These are phyloP conservation scores for Coelinius sp. DNA, from an alignment of 2,888 invertebrate species.

Conservation along the genomic window DNA sequence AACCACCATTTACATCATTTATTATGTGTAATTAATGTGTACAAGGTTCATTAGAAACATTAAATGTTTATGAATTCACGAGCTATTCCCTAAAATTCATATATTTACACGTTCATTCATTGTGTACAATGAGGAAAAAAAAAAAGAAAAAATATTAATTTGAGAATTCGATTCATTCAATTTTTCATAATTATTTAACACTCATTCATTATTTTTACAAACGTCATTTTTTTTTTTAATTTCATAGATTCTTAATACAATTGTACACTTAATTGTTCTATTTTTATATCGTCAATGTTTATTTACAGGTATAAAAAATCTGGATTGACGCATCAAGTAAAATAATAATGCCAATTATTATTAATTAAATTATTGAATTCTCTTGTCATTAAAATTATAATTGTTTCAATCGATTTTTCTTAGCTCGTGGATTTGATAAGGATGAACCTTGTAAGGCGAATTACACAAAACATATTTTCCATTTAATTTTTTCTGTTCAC, in stretches of 20 bases:
- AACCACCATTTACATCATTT: slow-evolving; percentile 66
- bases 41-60: slow-evolving; percentile 70
- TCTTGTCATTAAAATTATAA: background rate
- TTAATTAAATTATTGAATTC: background rate
- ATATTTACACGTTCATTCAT: slow-evolving; percentile 66
- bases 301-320: slow-evolving; percentile 43
- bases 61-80: slow-evolving; percentile 63
- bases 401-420: background rate
- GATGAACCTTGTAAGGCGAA: slow-evolving; percentile 13
- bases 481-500: slow-evolving; percentile 7
- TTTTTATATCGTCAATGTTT: slow-evolving; percentile 23
- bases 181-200: slow-evolving; percentile 47
- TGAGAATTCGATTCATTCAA: slow-evolving; percentile 52
- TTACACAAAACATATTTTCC: slow-evolving; percentile 5
- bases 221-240: background rate
- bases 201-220: slow-evolving; percentile 28
- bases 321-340: background rate
- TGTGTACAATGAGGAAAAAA: slow-evolving; percentile 49
- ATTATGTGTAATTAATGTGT: slow-evolving; percentile 66
- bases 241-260: no score
- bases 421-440: slow-evolving; percentile 1
- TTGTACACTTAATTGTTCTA: background rate
- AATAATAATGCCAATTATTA: background rate
- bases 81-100: slow-evolving; percentile 47
- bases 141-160: slow-evolving; percentile 58